These are phyloP conservation scores for Melieria omissa DNA, from an alignment of 2,888 invertebrate species.

Conservation along the genomic window DNA sequence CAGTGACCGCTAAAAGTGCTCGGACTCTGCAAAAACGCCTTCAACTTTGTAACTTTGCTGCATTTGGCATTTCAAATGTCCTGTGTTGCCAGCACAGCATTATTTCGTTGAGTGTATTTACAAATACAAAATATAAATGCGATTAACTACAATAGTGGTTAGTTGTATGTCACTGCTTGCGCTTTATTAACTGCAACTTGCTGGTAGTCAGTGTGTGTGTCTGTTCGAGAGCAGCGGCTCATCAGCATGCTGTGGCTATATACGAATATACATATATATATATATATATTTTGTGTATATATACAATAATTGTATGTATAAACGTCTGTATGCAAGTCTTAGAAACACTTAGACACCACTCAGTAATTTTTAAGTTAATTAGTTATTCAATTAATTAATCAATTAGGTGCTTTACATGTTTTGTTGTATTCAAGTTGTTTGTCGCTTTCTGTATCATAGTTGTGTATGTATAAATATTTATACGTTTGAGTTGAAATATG, in stretches of 20 bases:
- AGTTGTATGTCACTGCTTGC: neutral
- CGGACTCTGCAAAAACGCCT: too few relatives aligned
- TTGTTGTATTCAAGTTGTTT: neutral
- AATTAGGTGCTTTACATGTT: neutral
- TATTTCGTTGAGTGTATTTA: slow-evolving; percentile 29
- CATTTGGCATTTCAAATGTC: slow-evolving; percentile 72
- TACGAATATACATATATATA: neutral
- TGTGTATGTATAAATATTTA: slow-evolving; percentile 14
- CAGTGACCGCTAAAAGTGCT: too few relatives aligned
- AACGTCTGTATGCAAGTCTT: neutral
- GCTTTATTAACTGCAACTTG: slow-evolving; percentile 4
- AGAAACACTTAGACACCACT: slow-evolving; percentile 6
- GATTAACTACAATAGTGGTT: too few relatives aligned
- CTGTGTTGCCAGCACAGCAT: slow-evolving; percentile 36
- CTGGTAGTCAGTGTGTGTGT: slow-evolving; percentile 9
- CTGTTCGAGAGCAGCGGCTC: neutral
- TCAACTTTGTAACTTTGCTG: too few relatives aligned
- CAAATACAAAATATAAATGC: slow-evolving; percentile 10
- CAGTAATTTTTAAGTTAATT: neutral
- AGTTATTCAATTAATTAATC: neutral
- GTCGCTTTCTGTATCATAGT: neutral
- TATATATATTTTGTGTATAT: neutral
- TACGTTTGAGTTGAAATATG: neutral
- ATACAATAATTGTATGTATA: neutral
- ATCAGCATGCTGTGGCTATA: neutral